Base-by-base conservation (phyloP, 2,888 invertebrate genomes). In the Colletes collaris region DNA sequence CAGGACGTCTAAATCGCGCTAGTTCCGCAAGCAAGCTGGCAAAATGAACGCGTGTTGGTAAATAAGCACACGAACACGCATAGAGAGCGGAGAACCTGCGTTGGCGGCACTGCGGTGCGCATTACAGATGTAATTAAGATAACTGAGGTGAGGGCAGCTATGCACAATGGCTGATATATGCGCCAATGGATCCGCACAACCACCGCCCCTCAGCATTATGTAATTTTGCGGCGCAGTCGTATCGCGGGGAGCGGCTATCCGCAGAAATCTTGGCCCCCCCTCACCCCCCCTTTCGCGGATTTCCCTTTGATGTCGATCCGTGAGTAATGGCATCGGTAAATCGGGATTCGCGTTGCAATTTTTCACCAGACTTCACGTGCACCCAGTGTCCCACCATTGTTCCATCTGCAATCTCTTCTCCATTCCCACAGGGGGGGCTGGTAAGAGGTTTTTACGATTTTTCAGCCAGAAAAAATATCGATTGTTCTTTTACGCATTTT, bases 111-210 rank as follows among this genome's bases (percentile, higher is more conserved):
- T 90, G 90, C 87, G 91, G 92, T 89, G 89, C 91, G 90, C 90
- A 91, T 92, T 92, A 91, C 92, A 92, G 92, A 92, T 92, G 92
- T 91, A 92, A 92, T 92, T 92, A 92, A 92, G 92, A 92, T 92
- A 92, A 90, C 91, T 89, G 91, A 91, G 92, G 92, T 91, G 91
- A 91, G 90, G 90, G 91, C 91, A 90, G 89, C 90, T 90, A 90
- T 91, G 89, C 90, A 92, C 91, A 91, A 91, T 92, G 89, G 81
- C 84, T 91, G 91, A 92, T 92, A 88, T 91, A 90, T 89, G 89
- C 87, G 79, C 79, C 81, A 84, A 86, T 86, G 86, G 85, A 86
- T 87, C 81, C 82, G 79, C 86, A 84, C 84, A 84, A 86, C 77
- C 78, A 82, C 64, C 65, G 63, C 16, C 72, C 80, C 73, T 71